Evolutionary conservation across 2,113 vertebrate species (phyloP).

Genomic region (Agelaius tricolor): DNA sequence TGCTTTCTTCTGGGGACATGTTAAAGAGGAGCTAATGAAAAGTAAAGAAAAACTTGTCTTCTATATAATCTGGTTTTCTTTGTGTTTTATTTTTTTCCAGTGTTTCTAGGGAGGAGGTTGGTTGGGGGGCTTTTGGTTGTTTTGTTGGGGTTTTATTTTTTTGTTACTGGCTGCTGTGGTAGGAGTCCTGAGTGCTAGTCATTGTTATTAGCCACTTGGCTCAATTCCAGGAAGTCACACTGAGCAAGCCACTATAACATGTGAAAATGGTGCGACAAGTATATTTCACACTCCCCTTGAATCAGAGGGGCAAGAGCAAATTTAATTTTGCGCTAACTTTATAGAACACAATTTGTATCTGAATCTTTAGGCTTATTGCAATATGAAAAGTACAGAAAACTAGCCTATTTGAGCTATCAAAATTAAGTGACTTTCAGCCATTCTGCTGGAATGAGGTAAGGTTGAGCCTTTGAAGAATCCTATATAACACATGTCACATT

Average conservation of each 20-base stretch:
- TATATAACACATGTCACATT: not conserved
- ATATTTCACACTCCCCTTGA: conserved; percentile 39
- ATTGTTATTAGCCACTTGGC: conserved; percentile 5
- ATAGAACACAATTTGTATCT: not conserved
- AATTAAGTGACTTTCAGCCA: not conserved
- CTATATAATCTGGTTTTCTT: not conserved
- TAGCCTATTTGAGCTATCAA: not conserved
- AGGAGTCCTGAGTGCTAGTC: not conserved
- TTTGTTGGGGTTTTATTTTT: not conserved
- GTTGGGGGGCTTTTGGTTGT: not conserved
- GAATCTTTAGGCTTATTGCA: not conserved
- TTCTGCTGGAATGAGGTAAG: not conserved
- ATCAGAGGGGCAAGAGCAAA: not conserved
- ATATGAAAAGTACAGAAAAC: not conserved
- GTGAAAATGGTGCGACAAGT: conserved; percentile 1
- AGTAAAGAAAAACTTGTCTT: not conserved
- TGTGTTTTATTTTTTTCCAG: not conserved
- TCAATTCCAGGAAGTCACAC: not conserved
- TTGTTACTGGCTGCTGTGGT: not conserved
- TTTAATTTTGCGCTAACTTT: conserved; percentile 38
- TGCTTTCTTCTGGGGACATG: not conserved
- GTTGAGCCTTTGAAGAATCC: not conserved
- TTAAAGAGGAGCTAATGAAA: not conserved
- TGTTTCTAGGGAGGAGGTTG: not conserved
- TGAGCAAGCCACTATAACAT: conserved; percentile 36